These are phyloP conservation scores for Dendropsophus ebraccatus DNA, from an alignment of 2,113 vertebrate genomes.

Conservation along the genomic window DNA sequence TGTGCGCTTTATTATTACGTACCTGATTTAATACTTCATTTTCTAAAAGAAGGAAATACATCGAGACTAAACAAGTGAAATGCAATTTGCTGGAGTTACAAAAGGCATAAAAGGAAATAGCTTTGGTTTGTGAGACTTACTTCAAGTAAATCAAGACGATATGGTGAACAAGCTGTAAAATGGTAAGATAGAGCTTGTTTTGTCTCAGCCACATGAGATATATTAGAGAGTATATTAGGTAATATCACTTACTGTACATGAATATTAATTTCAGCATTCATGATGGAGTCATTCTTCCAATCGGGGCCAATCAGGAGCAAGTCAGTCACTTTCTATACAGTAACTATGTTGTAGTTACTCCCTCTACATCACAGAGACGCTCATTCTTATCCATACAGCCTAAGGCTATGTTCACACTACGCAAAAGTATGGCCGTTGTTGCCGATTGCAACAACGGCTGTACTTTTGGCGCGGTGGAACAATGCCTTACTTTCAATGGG, in stretches of 20 bases:
- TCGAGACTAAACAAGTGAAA: constrained; percentile 38
- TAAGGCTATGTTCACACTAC: no score
- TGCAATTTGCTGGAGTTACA: constrained; percentile 51
- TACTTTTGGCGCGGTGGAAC: no score
- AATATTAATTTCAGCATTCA: not conserved
- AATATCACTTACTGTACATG: not conserved
- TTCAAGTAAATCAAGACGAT: constrained; percentile 34
- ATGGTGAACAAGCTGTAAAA: constrained; percentile 2
- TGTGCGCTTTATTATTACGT: constrained; percentile 33
- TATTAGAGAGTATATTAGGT: not conserved
- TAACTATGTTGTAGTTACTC: no score
- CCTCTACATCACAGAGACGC: no score
- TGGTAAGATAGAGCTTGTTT: not conserved
- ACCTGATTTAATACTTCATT: constrained; percentile 54
- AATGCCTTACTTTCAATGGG: no score
- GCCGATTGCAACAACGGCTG: no score
- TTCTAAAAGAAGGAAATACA: constrained; percentile 28
- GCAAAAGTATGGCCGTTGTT: no score
- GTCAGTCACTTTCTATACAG: not conserved
- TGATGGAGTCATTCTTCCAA: no score
- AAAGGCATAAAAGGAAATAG: constrained; percentile 43
- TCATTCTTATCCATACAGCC: no score
- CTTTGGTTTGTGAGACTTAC: constrained; percentile 37
- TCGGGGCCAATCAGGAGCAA: no score
- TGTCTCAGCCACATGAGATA: not conserved